These are phyloP conservation scores for Reticulitermes speratus DNA, from an alignment of 1,140 invertebrate genomes.

Conservation along the genomic window DNA sequence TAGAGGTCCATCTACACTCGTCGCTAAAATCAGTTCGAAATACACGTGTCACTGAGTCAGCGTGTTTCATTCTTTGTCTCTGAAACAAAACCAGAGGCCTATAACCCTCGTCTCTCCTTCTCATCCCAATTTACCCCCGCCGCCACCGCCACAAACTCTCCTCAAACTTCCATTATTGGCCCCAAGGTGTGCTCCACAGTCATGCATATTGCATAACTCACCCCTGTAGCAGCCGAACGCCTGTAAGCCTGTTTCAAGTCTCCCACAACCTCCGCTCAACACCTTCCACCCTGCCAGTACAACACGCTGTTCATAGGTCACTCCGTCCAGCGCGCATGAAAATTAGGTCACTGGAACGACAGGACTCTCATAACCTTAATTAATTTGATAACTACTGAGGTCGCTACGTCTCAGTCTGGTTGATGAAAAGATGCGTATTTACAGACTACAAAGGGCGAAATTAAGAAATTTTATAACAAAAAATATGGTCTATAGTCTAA, in stretches of 20 bases:
- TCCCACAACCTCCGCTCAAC: not conserved
- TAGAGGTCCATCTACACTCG: no score
- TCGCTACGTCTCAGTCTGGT: not conserved
- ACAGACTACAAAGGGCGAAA: no score
- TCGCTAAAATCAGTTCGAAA: not conserved
- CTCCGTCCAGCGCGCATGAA: not conserved
- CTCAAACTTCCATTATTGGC: slow-evolving; percentile 18
- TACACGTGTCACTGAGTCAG: not conserved
- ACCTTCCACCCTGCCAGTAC: not conserved
- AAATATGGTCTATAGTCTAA: no score
- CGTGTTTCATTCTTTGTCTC: not conserved
- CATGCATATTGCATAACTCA: slow-evolving; percentile 18
- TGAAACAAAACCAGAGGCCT: not conserved
- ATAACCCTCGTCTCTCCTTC: not conserved
- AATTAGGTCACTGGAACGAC: not conserved
- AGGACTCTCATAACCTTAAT: not conserved
- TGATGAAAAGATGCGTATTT: not conserved
- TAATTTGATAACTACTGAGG: not conserved
- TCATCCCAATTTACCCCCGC: not conserved
- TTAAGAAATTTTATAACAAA: no score
- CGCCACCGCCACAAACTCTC: not conserved
- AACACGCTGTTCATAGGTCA: not conserved
- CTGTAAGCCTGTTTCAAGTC: not conserved
- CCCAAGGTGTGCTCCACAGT: slow-evolving; percentile 12
- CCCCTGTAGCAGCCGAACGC: not conserved